A percentile compares a stretch with the other conserved stretches of the same genome.
phyloP scores from a whole-genome alignment of 92 coral and sea anemone species.

The Umimayanthus chanpuru region DNA sequence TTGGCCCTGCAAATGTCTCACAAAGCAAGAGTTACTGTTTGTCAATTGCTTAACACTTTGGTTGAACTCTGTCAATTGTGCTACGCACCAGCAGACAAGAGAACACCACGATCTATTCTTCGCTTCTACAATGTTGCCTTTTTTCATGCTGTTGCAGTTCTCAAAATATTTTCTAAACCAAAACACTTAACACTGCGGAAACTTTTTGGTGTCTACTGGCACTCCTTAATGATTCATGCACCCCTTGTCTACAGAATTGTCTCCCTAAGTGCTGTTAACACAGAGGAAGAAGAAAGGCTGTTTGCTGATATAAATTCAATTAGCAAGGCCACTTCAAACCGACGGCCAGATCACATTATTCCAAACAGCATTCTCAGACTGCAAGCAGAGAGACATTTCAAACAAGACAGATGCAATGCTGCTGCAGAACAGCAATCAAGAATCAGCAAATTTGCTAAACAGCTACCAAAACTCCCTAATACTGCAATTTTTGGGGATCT shows the following conservation, averaged over 20 bases:
- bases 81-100: constrained; percentile 26
- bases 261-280: constrained; percentile 14
- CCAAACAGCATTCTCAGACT: constrained; percentile 36
- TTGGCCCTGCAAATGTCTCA: constrained; percentile 22
- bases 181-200: constrained; percentile 47
- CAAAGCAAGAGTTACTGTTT: constrained; percentile 24
- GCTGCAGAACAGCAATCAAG: constrained; percentile 5
- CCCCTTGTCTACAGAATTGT: constrained; percentile 15
- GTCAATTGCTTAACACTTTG: constrained; percentile 31
- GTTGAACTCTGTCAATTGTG: constrained; percentile 38
- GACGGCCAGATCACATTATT: constrained; percentile 11
- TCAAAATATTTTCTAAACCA: neutral
- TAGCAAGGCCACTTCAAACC: constrained; percentile 33
- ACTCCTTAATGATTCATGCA: constrained; percentile 46
- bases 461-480: constrained; percentile 5
- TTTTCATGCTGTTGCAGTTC: constrained; percentile 21
- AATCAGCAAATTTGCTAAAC: constrained; percentile 24
- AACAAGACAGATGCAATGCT: neutral
- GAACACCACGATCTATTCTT: constrained; percentile 50
- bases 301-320: constrained; percentile 34
- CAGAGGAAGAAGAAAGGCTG: constrained; percentile 45
- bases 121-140: constrained; percentile 46
- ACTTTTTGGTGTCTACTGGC: constrained; percentile 60
- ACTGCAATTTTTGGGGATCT: neutral
- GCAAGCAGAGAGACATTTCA: constrained; percentile 27